Evolutionary conservation across 2,113 vertebrate genomes (phyloP), one percentile per base, ranked within the genome.

Genomic region (Rhodinocichla rosea): DNA sequence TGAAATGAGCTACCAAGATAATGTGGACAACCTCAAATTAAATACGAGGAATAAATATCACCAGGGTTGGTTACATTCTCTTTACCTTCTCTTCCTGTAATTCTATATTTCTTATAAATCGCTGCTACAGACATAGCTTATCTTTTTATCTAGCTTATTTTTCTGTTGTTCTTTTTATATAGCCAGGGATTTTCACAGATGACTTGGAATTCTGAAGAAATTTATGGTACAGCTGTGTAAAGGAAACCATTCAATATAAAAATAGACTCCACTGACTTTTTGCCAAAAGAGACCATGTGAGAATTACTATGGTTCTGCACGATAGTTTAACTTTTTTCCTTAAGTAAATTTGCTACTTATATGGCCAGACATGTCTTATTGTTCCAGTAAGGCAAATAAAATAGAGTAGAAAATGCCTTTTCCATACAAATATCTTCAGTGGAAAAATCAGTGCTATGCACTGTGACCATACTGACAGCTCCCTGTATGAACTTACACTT

Each of bases 271-370:
- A 35, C 60, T 76, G 94, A 95, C 76, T 92, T 97, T 96, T 90
- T 94, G 96, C 76, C 92, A 94, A 92, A 97, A 94, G 89, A 90
- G 62, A 63, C 92, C 37, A 3, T 45, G 63, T 79, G 64, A 89
- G 91, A 95, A 97, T 87, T 67, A 95, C 95, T 91, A 37, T 52
- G 71, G 65, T 81, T 97, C 94, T 97, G 94, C 96, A 92, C 40
- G 87, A 60, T 2, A 79, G 17, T 75, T 91, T 52, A 15, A 65
- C 53, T 57, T 75, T 75, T 70, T 73, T 50, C 42, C 27, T 92
- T 30, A 60, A 35, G 39, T 91, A 83, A 75, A 89, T 71, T 71
- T 57, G 21, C 42, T 91, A 37, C 24, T 88, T 52, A 37, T 15
- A 40, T 20, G n/a, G 62, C 23, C 62, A 62, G 28, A 32, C 57